Conservation (phyloP, 2,888 invertebrate species). For the Epinotia bilunana region DNA sequence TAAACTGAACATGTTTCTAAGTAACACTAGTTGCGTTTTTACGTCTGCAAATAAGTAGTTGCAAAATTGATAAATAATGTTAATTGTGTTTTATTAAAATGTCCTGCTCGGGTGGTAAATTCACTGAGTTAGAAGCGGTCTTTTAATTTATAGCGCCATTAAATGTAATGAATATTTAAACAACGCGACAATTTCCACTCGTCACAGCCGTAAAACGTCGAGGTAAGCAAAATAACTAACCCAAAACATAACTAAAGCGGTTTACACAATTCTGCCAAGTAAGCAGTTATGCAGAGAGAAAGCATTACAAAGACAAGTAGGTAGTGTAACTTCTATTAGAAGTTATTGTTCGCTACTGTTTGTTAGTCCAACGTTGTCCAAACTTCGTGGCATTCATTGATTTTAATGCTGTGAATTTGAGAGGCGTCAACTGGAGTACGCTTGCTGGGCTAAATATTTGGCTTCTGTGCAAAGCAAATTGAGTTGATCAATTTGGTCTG, state of each 20-base stretch:
- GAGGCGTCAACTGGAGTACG: too few relatives aligned
- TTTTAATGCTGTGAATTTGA: neutral
- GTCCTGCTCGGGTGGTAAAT: too few relatives aligned
- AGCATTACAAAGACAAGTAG: neutral
- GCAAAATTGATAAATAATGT: too few relatives aligned
- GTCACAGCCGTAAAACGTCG: neutral
- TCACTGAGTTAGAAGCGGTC: neutral
- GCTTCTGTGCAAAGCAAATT: too few relatives aligned
- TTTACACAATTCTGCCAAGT: conserved; percentile 4
- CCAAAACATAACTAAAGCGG: neutral
- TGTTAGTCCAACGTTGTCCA: neutral
- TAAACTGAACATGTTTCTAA: too few relatives aligned
- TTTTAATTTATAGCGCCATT: neutral
- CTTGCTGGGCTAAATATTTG: too few relatives aligned
- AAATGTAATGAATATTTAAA: conserved; percentile 11
- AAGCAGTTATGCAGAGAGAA: neutral
- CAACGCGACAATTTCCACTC: neutral
- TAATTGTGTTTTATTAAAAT: too few relatives aligned
- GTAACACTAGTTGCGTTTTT: too few relatives aligned
- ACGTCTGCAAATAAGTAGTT: too few relatives aligned
- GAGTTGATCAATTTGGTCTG: too few relatives aligned
- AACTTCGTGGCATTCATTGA: neutral
- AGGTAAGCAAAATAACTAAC: conserved; percentile 7
- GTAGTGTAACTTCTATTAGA: neutral
- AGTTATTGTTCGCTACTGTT: neutral